These are phyloP conservation scores for Murina feae DNA, from an alignment of 2,113 vertebrate genomes.

Conservation along the genomic window DNA sequence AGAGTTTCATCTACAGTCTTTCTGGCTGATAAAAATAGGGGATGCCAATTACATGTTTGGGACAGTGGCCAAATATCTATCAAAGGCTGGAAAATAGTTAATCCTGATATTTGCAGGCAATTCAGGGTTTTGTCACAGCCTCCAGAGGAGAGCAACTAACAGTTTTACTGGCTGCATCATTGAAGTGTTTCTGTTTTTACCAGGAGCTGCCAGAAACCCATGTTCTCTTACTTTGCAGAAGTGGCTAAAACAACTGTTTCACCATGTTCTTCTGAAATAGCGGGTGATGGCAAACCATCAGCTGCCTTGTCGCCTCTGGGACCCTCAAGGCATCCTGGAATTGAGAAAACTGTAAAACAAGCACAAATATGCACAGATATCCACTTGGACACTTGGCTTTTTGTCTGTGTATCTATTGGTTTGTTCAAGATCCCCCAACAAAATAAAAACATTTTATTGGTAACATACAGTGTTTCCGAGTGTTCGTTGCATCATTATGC, in stretches of 20 bases:
- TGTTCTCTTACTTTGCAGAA: not conserved
- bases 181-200: not conserved
- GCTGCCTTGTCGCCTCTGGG: not conserved
- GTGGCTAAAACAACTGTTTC: not conserved
- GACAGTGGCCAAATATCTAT: not conserved
- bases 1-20: not conserved
- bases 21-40: not conserved
- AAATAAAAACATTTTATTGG: not conserved
- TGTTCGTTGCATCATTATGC: not conserved
- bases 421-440: not conserved
- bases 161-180: not conserved
- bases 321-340: not conserved
- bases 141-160: not conserved
- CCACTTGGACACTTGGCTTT: not conserved
- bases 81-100: constrained; percentile 6
- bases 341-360: not conserved
- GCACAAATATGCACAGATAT: accelerated
- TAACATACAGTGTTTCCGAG: not conserved
- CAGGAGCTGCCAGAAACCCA: not conserved
- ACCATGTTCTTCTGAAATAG: not conserved
- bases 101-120: not conserved
- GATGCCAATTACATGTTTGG: not conserved
- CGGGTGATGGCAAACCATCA: not conserved
- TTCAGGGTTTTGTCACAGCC: not conserved
- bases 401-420: not conserved